Evolutionary conservation across 53 echinoderm and acorn worm genomes (phyloP).

Genomic region (Mesocentrotus franciscanus): DNA sequence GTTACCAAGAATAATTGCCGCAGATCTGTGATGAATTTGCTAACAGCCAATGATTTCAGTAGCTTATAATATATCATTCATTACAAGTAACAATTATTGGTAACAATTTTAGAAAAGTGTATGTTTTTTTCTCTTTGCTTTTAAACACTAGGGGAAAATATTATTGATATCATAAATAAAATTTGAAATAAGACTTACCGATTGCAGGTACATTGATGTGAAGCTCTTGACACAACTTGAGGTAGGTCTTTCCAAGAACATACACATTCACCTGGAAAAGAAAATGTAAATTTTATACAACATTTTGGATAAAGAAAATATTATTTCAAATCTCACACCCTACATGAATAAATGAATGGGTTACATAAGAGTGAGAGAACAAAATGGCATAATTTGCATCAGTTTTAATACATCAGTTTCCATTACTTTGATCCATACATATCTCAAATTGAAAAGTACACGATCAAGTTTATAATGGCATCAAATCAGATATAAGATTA

Average conservation of each 20-base stretch:
- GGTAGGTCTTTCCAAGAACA: conserved; percentile 92
- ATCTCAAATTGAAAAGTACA: too few relatives aligned
- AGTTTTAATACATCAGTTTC: too few relatives aligned
- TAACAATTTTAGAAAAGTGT: too few relatives aligned
- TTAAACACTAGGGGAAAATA: neutral
- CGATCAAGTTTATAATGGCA: neutral
- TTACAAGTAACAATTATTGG: too few relatives aligned
- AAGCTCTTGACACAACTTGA: conserved; percentile 90
- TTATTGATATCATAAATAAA: neutral
- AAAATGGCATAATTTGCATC: too few relatives aligned
- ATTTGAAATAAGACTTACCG: conserved; percentile 71
- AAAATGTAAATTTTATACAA: neutral
- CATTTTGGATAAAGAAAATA: neutral
- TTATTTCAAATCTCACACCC: neutral
- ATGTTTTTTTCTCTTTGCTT: neutral
- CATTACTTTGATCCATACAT: too few relatives aligned
- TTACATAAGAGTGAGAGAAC: neutral
- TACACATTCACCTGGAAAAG: conserved; percentile 93
- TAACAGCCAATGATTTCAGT: too few relatives aligned
- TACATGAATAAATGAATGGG: neutral
- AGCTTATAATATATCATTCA: too few relatives aligned
- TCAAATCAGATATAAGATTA: neutral
- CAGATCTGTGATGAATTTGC: too few relatives aligned
- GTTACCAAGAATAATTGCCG: too few relatives aligned
- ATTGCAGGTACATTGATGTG: conserved; percentile 97